Conservation (phyloP, 2,113 vertebrate genomes). For the Ptilorrhoa leucosticta region DNA sequence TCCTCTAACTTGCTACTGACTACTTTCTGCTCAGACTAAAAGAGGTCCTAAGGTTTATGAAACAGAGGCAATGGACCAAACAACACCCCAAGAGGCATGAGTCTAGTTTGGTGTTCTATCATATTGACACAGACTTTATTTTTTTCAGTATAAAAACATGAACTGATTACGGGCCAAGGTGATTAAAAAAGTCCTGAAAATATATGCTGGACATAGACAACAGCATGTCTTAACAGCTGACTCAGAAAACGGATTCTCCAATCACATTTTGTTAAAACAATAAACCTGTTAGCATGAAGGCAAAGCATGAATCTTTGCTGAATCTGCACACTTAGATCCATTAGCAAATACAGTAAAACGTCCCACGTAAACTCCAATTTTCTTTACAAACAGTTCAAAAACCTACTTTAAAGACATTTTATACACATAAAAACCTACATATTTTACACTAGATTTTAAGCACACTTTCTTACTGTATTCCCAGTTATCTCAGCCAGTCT, state of each 20-base stretch:
- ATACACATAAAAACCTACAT: not conserved
- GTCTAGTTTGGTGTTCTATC: not conserved
- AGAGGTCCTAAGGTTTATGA: not conserved
- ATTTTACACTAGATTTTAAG: not conserved
- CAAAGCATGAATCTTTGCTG: not conserved
- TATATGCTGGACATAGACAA: not conserved
- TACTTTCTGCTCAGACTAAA: not conserved
- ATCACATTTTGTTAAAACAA: not conserved
- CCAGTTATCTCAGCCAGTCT: not conserved
- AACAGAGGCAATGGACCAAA: not conserved
- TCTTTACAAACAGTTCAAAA: not conserved
- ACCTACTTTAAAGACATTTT: not conserved
- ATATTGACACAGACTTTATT: not conserved
- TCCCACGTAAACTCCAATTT: not conserved
- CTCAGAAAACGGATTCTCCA: not conserved
- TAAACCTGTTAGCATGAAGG: not conserved
- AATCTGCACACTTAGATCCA: not conserved
- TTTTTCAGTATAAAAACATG: not conserved
- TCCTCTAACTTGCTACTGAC: not conserved
- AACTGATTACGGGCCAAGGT: not conserved
- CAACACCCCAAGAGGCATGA: not conserved
- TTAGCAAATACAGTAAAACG: not conserved
- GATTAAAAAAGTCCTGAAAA: not conserved
- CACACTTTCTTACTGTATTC: not conserved
- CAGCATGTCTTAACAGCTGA: not conserved